Conservation (phyloP, 2,888 invertebrate genomes). For the Caradrina kadenii region DNA sequence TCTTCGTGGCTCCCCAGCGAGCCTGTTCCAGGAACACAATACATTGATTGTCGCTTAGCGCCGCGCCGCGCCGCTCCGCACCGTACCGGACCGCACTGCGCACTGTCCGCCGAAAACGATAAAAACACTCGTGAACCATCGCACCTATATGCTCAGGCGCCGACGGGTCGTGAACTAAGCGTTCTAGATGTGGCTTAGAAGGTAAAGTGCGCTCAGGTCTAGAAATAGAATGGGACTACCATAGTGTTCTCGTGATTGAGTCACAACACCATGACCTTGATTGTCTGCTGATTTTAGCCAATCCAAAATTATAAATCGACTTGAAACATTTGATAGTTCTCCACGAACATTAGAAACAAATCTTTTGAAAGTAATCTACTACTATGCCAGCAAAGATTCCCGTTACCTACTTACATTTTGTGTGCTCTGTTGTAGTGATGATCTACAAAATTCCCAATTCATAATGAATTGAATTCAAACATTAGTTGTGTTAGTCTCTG, state of each 20-base stretch:
- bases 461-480: no score
- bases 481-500: no score
- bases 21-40: constrained; percentile 85
- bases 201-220: background rate
- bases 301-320: background rate
- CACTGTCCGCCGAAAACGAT: constrained; percentile 64
- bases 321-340: no score
- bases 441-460: no score
- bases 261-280: no score
- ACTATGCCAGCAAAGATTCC: no score
- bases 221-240: background rate
- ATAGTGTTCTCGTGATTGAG: no score
- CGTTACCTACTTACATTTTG: no score
- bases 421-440: no score
- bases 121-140: constrained; percentile 68
- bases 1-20: constrained; percentile 57
- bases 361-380: background rate
- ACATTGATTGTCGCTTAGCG: constrained; percentile 89
- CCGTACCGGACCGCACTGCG: constrained; percentile 41
- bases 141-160: constrained; percentile 71
- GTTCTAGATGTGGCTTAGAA: constrained; percentile 41
- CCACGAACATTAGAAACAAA: background rate
- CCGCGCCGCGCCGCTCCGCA: constrained; percentile 63
- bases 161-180: constrained; percentile 42
- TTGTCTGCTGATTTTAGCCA: background rate